Base-by-base conservation (phyloP, 2,888 invertebrate species). In the Therioaphis trifolii region DNA sequence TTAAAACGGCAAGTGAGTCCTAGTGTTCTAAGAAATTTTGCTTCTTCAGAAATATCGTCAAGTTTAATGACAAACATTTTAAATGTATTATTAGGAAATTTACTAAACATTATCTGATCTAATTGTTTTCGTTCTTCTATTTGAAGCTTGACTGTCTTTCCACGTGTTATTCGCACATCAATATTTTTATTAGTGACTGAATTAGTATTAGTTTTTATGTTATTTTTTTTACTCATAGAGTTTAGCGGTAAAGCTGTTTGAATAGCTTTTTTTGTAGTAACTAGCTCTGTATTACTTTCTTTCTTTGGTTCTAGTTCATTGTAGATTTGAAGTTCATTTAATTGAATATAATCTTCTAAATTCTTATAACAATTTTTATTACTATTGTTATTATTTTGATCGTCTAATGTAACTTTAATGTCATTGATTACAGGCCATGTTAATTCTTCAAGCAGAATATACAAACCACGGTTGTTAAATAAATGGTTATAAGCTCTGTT, bases 291-390 rank as follows among this genome's bases (percentile, higher is more conserved):
- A 18, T 14, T 61, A 12, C 21, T 52, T 18, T 68, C 46, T 7
- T 40, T n/a, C 11, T 63, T 82, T 40, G 72, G 27, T 80, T 69
- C 24, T 18, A 69, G 72, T 1, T 63, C 15, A 21, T 84, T 80
- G 11, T 71, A 71, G 77, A 69, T 74, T 74, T 61, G 74, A 61
- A 76, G 29, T 84, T 75, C 74, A 58, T 79, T 77, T 15, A 43
- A 75, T 24, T 52, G 46, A 24, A 85, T 80, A 84, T 49, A 77
- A n/a, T 76, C 14, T 77, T 84, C 84, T 63, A 49, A 77, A 78
- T 80, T 66, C 14, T 61, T 75, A 49, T 52, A 69, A 76, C 61
- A 46, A 61, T 85, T 80, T 80, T 76, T 86, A 76, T 55, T 46
- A n/a, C 2, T 15, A 21, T 24, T 69, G 18, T 69, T 79, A 58